Conservation (phyloP, 2,797 vertebrate species). For the Notolabrus celidotus region DNA sequence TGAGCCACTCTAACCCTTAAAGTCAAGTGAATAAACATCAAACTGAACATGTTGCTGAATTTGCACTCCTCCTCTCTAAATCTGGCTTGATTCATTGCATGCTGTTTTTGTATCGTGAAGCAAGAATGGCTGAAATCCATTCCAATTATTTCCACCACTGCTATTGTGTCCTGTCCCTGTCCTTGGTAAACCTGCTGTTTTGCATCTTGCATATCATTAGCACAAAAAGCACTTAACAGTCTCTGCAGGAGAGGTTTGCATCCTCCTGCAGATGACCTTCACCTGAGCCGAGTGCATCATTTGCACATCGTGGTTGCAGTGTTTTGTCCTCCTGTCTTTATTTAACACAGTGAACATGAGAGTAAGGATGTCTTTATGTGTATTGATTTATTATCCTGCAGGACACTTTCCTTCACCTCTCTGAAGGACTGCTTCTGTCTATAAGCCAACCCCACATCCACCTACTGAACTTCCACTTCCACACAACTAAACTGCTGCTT, state of each 20-base stretch:
- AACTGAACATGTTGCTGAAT: conserved; percentile 7
- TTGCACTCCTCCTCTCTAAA: conserved; percentile 2
- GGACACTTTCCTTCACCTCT: conserved; percentile 7
- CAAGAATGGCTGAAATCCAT: conserved; percentile 22
- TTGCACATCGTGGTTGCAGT: conserved; percentile 22
- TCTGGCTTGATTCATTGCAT: neutral
- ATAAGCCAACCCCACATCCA: neutral
- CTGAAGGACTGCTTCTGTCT: neutral
- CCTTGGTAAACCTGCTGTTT: conserved; percentile 59
- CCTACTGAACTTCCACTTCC: conserved; percentile 35
- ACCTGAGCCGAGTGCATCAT: conserved; percentile 35
- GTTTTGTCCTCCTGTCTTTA: too few relatives aligned
- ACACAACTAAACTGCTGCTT: conserved; percentile 40
- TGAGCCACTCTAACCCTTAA: neutral
- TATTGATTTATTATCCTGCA: conserved; percentile 9
- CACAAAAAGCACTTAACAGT: conserved; percentile 46
- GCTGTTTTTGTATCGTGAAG: neutral
- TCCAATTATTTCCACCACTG: conserved; percentile 33
- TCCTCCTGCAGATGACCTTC: conserved; percentile 56
- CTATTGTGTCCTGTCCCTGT: conserved; percentile 49
- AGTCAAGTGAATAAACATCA: conserved; percentile 1
- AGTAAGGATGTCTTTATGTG: too few relatives aligned
- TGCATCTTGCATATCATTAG: conserved; percentile 77
- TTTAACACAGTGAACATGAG: neutral
- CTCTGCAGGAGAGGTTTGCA: conserved; percentile 45